These are phyloP conservation scores for Uria aalge DNA, from an alignment of 2,113 vertebrate species.

Conservation along the genomic window DNA sequence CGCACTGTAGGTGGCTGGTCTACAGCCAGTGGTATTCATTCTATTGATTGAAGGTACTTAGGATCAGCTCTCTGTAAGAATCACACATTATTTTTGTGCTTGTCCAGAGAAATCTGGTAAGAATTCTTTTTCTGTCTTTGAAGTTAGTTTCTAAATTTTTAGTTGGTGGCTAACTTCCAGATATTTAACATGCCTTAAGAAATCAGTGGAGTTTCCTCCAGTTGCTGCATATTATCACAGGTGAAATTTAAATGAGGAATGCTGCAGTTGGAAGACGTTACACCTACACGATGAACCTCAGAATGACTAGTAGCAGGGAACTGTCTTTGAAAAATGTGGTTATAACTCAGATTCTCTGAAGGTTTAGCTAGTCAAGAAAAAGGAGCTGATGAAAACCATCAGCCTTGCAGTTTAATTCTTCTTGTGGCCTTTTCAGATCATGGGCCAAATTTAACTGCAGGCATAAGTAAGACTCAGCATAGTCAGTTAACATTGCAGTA, in stretches of 20 bases:
- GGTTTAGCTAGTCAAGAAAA: neutral
- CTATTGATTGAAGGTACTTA: neutral
- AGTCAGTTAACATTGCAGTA: neutral
- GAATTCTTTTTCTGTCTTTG: neutral
- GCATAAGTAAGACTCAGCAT: neutral
- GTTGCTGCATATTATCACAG: neutral
- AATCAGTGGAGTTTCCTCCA: neutral
- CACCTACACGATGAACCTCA: neutral
- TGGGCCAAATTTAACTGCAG: neutral
- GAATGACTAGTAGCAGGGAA: neutral
- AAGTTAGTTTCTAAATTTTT: neutral
- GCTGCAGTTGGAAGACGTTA: neutral
- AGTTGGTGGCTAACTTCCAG: neutral
- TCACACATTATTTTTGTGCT: neutral
- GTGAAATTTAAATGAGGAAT: neutral
- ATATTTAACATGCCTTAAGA: neutral
- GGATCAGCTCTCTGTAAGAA: neutral
- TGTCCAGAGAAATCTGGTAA: neutral
- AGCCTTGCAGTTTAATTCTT: neutral
- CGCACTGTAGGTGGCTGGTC: neutral
- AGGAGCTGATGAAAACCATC: neutral
- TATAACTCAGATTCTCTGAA: neutral
- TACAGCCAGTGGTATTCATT: neutral
- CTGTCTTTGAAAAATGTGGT: neutral
- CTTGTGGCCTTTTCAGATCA: neutral